Evolutionary conservation across 2,113 vertebrate species (phyloP).

Genomic region (Chinchilla lanigera): DNA sequence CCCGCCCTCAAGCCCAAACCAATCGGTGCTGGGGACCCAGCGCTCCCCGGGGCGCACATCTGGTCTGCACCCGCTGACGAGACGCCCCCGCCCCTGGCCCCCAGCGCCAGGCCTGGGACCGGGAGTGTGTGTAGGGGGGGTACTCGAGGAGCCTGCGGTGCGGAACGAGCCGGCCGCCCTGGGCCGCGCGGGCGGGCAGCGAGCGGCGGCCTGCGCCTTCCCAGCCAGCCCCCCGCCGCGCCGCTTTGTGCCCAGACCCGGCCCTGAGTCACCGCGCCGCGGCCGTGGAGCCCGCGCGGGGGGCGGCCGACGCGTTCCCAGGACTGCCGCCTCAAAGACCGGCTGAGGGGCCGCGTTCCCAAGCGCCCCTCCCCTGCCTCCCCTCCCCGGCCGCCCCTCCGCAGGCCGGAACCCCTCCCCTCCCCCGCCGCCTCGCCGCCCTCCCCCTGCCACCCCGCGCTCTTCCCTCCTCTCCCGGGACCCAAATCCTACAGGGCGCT

Average conservation of each 20-base stretch:
- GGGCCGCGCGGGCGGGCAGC: not conserved
- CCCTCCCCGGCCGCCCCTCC: not conserved
- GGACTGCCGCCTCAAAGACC: constrained; percentile 58
- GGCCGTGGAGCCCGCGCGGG: constrained; percentile 70
- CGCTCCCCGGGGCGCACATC: constrained; percentile 42
- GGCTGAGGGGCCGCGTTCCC: constrained; percentile 60
- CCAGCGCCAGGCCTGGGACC: not conserved
- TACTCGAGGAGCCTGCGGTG: not conserved
- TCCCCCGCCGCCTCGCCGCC: not conserved
- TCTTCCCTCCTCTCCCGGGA: not conserved
- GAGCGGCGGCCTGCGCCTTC: constrained; percentile 68
- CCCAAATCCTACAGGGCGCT: not conserved
- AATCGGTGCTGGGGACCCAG: not conserved
- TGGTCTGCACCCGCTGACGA: constrained; percentile 25
- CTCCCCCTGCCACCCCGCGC: not conserved
- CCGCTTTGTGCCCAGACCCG: constrained; percentile 72
- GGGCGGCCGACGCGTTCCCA: constrained; percentile 69
- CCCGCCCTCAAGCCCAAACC: not conserved
- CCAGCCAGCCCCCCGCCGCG: constrained; percentile 74
- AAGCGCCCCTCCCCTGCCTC: not conserved
- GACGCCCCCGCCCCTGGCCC: not conserved
- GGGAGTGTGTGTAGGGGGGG: not conserved
- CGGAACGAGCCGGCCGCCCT: constrained; percentile 50
- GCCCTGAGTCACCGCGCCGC: constrained; percentile 71
- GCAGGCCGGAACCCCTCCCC: not conserved